Evolutionary conservation across 2,113 vertebrate genomes (phyloP).

Genomic region (Dipodomys spectabilis): DNA sequence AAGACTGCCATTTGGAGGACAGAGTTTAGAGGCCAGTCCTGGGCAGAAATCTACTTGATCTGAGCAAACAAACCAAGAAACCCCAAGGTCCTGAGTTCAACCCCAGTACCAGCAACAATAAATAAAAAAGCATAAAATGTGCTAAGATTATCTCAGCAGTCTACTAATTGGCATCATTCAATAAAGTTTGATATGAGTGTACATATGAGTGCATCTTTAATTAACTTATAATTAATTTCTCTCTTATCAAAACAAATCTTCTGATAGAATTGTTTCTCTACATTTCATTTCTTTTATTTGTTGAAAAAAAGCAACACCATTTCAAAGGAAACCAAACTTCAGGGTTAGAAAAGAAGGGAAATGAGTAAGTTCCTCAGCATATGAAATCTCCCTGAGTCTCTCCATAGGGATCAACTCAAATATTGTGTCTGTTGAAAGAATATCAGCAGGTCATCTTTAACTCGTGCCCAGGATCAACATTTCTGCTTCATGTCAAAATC

Average conservation of each 20-base stretch:
- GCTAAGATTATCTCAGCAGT: background rate
- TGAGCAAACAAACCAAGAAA: too few species aligned
- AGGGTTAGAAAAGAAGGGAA: background rate
- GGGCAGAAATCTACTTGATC: too few species aligned
- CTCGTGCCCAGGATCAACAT: background rate
- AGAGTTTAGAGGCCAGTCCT: too few species aligned
- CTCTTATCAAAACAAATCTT: slow-evolving; percentile 49
- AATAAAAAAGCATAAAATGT: too few species aligned
- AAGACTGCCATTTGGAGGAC: too few species aligned
- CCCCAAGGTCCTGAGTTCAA: too few species aligned
- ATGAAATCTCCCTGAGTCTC: slow-evolving; percentile 29
- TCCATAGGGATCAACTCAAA: background rate
- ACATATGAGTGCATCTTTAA: background rate
- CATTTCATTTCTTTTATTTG: slow-evolving; percentile 18
- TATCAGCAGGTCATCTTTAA: background rate
- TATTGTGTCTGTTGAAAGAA: background rate
- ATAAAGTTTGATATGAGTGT: slow-evolving; percentile 17
- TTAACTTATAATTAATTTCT: slow-evolving; percentile 50
- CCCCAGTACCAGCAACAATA: too few species aligned
- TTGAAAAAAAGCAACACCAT: slow-evolving; percentile 26
- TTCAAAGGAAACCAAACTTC: slow-evolving; percentile 54
- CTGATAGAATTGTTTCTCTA: background rate
- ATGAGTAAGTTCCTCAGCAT: background rate
- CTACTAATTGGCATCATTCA: background rate
- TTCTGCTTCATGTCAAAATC: slow-evolving; percentile 54